phyloP scores from a whole-genome alignment of 1,140 invertebrate species.

The Drosophila kanapiae region DNA sequence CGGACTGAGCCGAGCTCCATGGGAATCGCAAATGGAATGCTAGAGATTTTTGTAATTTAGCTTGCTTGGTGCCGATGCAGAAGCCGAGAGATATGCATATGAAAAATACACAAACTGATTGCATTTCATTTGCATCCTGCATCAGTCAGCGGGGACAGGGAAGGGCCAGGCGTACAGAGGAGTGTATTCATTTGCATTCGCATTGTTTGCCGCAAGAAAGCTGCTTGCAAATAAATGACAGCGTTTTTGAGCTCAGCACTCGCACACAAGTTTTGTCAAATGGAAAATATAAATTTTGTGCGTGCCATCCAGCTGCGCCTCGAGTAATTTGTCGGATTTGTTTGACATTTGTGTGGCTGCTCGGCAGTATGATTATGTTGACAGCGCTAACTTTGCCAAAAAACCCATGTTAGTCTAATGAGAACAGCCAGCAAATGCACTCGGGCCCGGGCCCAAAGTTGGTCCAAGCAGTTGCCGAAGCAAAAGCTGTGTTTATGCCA shows the following conservation, averaged over 20 bases:
- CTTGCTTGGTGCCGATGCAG: conserved; percentile 5
- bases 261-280: conserved; percentile 46
- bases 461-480: background rate
- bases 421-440: conserved; percentile 15
- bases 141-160: conserved; percentile 7
- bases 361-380: conserved; percentile 33
- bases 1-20: conserved; percentile 24
- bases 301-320: conserved; percentile 49
- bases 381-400: conserved; percentile 28
- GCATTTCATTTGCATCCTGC: conserved; percentile 53
- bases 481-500: background rate
- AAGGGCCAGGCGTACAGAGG: background rate
- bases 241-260: conserved; percentile 30
- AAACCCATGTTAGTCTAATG: conserved; percentile 41
- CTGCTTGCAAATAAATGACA: conserved; percentile 60
- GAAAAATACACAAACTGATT: conserved; percentile 58
- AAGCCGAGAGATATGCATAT: conserved; percentile 50
- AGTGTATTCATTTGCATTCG: conserved; percentile 46
- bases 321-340: conserved; percentile 71
- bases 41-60: conserved; percentile 48
- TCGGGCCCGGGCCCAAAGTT: background rate
- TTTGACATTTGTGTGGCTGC: conserved; percentile 62
- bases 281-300: conserved; percentile 67
- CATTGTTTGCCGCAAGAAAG: conserved; percentile 61
- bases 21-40: conserved; percentile 44